These are phyloP conservation scores for Bursaphelenchus mucronatus DNA, from an alignment of 1,140 invertebrate species.

Conservation along the genomic window DNA sequence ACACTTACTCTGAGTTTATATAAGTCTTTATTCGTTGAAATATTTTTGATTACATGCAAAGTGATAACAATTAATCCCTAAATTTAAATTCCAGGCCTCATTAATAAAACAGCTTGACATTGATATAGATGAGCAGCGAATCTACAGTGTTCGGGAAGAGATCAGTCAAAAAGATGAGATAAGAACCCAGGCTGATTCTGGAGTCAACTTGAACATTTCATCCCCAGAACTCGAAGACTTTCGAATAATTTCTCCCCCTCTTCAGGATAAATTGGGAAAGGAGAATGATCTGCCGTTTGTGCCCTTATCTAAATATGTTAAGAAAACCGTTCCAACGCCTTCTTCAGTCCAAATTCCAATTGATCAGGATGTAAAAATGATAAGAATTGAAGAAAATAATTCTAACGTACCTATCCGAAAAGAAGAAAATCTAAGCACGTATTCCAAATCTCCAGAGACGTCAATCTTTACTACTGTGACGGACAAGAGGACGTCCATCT, in stretches of 20 bases:
- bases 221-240: too few species aligned
- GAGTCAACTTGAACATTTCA: slow-evolving; percentile 2
- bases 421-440: too few species aligned
- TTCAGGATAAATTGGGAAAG: not conserved
- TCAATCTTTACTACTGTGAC: not conserved
- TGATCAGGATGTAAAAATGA: too few species aligned
- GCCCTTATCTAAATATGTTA: slow-evolving; percentile 11
- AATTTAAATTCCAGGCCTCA: not conserved
- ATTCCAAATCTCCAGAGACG: not conserved
- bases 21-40: slow-evolving; percentile 23
- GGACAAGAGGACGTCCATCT: not conserved
- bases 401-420: too few species aligned
- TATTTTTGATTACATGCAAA: slow-evolving; percentile 7
- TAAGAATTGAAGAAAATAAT: too few species aligned
- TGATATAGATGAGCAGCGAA: not conserved
- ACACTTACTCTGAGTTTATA: not conserved
- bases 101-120: not conserved
- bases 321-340: too few species aligned
- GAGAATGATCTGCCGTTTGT: slow-evolving; percentile 9
- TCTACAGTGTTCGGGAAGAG: not conserved
- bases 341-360: too few species aligned
- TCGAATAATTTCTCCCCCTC: too few species aligned
- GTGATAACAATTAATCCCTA: not conserved
- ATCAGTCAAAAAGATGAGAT: not conserved
- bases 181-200: not conserved